These are phyloP conservation scores for Calosoma granatense DNA, from an alignment of 1,140 invertebrate genomes.

Conservation along the genomic window DNA sequence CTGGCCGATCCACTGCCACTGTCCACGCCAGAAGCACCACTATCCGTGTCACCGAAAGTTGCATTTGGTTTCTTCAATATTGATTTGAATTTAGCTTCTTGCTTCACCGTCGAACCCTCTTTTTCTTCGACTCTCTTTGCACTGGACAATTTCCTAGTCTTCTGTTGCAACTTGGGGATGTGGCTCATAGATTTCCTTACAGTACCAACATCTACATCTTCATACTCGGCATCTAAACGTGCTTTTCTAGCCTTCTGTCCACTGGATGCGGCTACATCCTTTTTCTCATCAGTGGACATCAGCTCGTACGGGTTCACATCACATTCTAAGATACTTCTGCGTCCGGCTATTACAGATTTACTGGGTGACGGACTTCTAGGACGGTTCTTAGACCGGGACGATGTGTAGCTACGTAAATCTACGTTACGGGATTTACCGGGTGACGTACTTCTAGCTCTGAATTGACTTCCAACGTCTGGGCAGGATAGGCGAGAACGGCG, in stretches of 20 bases:
- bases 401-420: slow-evolving; percentile 1
- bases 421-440: slow-evolving; percentile 16
- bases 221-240: slow-evolving; percentile 34
- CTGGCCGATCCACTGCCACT: slow-evolving; percentile 23
- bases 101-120: slow-evolving; percentile 14
- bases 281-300: slow-evolving; percentile 39
- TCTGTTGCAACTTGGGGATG: slow-evolving; percentile 11
- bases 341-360: slow-evolving; percentile 34
- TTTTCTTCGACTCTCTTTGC: slow-evolving; percentile 19
- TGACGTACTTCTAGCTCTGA: slow-evolving; percentile 21
- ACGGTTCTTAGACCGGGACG: slow-evolving; percentile 17
- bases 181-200: slow-evolving; percentile 11
- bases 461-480: slow-evolving; percentile 18
- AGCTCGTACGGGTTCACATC: slow-evolving; percentile 78
- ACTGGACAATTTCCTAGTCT: slow-evolving; percentile 31
- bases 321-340: slow-evolving; percentile 68
- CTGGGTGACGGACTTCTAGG: slow-evolving; percentile 39
- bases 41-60: slow-evolving; percentile 29
- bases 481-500: slow-evolving; percentile 54
- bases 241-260: slow-evolving; percentile 21
- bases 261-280: background rate
- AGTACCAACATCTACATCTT: slow-evolving; percentile 30
- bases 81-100: slow-evolving; percentile 43
- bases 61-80: slow-evolving; percentile 53
- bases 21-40: slow-evolving; percentile 17